A percentile compares a stretch with the other conserved stretches of the same genome.
phyloP scores from a whole-genome alignment of 2,888 invertebrate species.

The Luffia ferchaultella region DNA sequence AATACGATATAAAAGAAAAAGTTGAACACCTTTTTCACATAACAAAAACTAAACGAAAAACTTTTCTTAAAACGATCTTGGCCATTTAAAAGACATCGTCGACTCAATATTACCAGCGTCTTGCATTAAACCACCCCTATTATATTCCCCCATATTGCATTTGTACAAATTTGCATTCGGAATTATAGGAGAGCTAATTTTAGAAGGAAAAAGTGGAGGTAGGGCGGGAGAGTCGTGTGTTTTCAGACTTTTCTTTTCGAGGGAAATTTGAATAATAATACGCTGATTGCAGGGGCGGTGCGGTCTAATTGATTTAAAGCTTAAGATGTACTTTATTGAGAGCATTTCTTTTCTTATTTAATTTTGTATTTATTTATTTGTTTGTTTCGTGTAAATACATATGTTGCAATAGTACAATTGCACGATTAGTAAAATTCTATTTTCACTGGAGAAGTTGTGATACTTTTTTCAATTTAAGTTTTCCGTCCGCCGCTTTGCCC shows the following conservation, averaged over 20 bases:
- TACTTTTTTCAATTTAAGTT: too few relatives aligned
- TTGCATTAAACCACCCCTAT: slow-evolving; percentile 2
- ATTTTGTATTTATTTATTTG: not conserved
- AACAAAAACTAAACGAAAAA: too few relatives aligned
- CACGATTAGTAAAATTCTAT: too few relatives aligned
- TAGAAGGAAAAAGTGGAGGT: slow-evolving; percentile 17
- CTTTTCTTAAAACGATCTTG: slow-evolving; percentile 8
- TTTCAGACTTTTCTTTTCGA: slow-evolving; percentile 7
- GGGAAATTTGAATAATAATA: slow-evolving; percentile 9
- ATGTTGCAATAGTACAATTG: too few relatives aligned
- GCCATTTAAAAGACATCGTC: slow-evolving; percentile 9
- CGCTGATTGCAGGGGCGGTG: slow-evolving; percentile 6
- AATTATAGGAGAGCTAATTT: slow-evolving; percentile 31
- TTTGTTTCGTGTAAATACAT: too few relatives aligned
- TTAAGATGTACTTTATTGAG: slow-evolving; percentile 4
- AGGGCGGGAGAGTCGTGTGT: slow-evolving; percentile 5
- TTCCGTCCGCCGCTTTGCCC: too few relatives aligned
- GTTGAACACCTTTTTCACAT: too few relatives aligned
- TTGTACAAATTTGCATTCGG: slow-evolving; percentile 28
- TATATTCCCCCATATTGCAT: slow-evolving; percentile 10
- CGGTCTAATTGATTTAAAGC: slow-evolving; percentile 8
- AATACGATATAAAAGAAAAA: too few relatives aligned
- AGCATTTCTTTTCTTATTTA: not conserved
- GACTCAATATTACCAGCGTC: not conserved
- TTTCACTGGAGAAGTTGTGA: too few relatives aligned